These are phyloP conservation scores for Dynastes hyllus DNA, from an alignment of 2,888 invertebrate species.

Conservation along the genomic window DNA sequence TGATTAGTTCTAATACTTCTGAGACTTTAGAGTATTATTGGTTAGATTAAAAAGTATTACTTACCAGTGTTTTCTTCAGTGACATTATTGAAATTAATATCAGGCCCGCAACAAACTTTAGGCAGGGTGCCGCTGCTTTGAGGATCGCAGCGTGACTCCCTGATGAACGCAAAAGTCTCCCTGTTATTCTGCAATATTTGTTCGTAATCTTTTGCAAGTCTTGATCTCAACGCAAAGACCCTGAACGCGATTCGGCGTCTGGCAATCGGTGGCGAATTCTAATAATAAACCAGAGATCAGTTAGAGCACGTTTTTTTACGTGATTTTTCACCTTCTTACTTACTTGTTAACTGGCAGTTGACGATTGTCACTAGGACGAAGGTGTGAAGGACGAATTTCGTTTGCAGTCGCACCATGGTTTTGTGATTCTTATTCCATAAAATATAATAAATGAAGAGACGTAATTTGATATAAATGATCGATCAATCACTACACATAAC, in stretches of 20 bases:
- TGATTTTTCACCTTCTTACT: background rate
- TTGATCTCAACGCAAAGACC: constrained; percentile 70
- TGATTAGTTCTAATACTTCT: no score
- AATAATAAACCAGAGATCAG: constrained; percentile 25
- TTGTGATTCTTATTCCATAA: constrained; percentile 4
- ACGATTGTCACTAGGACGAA: background rate
- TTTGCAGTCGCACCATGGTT: background rate
- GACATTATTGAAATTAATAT: constrained; percentile 7
- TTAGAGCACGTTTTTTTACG: background rate
- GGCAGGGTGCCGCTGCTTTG: constrained; percentile 60
- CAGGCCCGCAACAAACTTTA: constrained; percentile 66
- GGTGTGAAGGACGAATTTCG: background rate
- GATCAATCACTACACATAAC: constrained; percentile 18
- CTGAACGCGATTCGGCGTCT: constrained; percentile 67
- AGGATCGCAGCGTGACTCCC: constrained; percentile 63
- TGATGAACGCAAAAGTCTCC: constrained; percentile 60
- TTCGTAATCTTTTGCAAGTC: constrained; percentile 68
- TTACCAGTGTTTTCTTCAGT: background rate
- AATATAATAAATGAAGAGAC: background rate
- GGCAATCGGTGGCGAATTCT: constrained; percentile 67
- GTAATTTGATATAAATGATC: constrained; percentile 7
- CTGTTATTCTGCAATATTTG: constrained; percentile 61
- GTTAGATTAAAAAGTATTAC: no score
- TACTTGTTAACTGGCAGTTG: constrained; percentile 6
- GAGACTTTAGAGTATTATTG: no score